Evolutionary conservation across 2,113 vertebrate species (phyloP).

Genomic region (Antennarius striatus): DNA sequence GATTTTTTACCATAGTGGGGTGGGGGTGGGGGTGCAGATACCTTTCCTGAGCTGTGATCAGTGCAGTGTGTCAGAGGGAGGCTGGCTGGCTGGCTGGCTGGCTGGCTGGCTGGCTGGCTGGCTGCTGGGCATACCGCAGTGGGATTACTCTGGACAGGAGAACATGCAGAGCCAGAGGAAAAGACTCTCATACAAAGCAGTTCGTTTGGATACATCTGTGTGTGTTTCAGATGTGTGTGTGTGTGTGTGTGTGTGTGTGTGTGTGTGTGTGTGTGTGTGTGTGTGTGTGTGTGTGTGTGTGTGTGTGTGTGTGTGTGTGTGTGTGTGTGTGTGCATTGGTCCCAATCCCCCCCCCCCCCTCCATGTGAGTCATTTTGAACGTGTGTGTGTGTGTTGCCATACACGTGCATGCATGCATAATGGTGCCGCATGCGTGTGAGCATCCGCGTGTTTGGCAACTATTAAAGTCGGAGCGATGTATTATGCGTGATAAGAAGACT

Average conservation of each 20-base stretch:
- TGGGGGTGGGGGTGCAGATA: slow-evolving; percentile 21
- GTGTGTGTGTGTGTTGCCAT: slow-evolving; percentile 16
- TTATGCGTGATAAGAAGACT: slow-evolving; percentile 73
- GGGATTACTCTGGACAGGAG: slow-evolving; percentile 68
- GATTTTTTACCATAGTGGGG: slow-evolving; percentile 21
- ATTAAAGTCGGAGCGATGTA: slow-evolving; percentile 43
- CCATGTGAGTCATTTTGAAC: slow-evolving; percentile 35
- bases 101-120: slow-evolving; percentile 18
- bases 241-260: slow-evolving; percentile 39
- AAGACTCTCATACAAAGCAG: slow-evolving; percentile 48
- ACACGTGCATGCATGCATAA: slow-evolving; percentile 8
- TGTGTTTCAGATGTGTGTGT: slow-evolving; percentile 35
- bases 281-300: slow-evolving; percentile 51
- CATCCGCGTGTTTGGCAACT: slow-evolving; percentile 23
- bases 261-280: slow-evolving; percentile 38
- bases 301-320: slow-evolving; percentile 45
- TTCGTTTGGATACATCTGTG: slow-evolving; percentile 56
- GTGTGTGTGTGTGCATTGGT: slow-evolving; percentile 42
- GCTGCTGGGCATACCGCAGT: slow-evolving; percentile 64
- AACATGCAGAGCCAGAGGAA: slow-evolving; percentile 61
- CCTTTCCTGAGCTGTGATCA: slow-evolving; percentile 48
- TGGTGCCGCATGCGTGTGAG: slow-evolving; percentile 11
- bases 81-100: slow-evolving; percentile 39
- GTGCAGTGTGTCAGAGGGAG: slow-evolving; percentile 44
- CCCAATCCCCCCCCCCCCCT: slow-evolving; percentile 29